Percentiles rank a stretch among this genome's conserved stretches.
phyloP scores from a whole-genome alignment of 2,113 vertebrate species.

The Ellobius talpinus region DNA sequence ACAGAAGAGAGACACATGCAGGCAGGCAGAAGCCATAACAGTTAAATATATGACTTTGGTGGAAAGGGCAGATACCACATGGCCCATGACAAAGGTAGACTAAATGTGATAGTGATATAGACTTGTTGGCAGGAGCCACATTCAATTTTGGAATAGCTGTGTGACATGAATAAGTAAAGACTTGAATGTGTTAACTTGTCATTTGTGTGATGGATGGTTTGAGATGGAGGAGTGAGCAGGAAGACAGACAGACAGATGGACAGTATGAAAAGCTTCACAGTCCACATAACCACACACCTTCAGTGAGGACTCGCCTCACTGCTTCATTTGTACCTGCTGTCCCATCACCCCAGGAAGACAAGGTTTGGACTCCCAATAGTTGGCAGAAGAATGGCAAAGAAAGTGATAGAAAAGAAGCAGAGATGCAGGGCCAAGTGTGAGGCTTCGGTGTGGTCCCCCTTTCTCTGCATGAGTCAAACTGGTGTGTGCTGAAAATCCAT shows the following conservation, averaged over 20 bases:
- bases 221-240: not conserved
- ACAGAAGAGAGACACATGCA: not conserved
- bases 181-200: not conserved
- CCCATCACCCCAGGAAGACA: not conserved
- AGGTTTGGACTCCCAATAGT: not conserved
- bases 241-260: not conserved
- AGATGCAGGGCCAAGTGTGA: not conserved
- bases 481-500: not conserved
- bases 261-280: not conserved
- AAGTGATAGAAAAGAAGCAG: not conserved
- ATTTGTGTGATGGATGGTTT: not conserved
- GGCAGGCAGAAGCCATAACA: not conserved
- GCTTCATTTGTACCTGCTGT: not conserved
- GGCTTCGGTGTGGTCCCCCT: not conserved
- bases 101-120: not conserved
- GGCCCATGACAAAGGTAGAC: not conserved
- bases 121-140: not conserved
- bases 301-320: not conserved
- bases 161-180: not conserved
- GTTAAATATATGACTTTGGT: not conserved
- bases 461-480: not conserved
- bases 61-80: not conserved
- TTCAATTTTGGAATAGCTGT: not conserved
- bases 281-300: not conserved
- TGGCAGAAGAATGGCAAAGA: not conserved